Evolutionary conservation across 2,888 invertebrate species (phyloP).

Genomic region (Rhagium mordax): DNA sequence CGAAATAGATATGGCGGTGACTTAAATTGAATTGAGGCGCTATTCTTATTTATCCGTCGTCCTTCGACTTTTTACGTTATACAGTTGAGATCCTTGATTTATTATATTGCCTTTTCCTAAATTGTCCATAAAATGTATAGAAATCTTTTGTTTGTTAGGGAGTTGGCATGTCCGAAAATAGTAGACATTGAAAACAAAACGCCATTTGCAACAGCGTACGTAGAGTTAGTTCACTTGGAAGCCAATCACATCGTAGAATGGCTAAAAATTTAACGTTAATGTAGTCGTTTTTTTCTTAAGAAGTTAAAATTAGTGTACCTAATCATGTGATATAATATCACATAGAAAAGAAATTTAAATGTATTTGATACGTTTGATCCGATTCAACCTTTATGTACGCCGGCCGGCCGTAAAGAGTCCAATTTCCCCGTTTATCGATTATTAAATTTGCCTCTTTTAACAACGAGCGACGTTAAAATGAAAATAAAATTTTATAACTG

Average conservation of each 20-base stretch:
- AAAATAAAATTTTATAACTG: constrained; percentile 15
- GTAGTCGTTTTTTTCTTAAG: too few relatives aligned
- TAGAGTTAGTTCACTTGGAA: too few relatives aligned
- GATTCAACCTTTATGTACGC: background rate
- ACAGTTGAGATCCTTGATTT: constrained; percentile 48
- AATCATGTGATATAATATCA: background rate
- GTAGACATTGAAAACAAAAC: too few relatives aligned
- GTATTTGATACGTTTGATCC: background rate
- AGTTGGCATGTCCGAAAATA: too few relatives aligned
- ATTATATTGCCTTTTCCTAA: constrained; percentile 50
- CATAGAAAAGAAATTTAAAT: constrained; percentile 17
- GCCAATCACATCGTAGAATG: too few relatives aligned
- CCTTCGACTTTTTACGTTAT: constrained; percentile 40
- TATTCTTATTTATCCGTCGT: constrained; percentile 46
- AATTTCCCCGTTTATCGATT: constrained; percentile 21
- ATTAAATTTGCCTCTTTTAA: constrained; percentile 26
- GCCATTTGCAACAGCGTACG: too few relatives aligned
- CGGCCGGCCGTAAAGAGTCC: background rate
- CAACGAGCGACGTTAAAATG: constrained; percentile 13
- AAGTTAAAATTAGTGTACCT: too few relatives aligned
- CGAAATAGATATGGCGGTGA: constrained; percentile 42
- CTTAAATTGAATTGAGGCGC: constrained; percentile 50
- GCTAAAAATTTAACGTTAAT: too few relatives aligned
- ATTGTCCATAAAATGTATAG: constrained; percentile 50
- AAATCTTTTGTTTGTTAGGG: constrained; percentile 12